Evolutionary conservation across 2,888 invertebrate species (phyloP), one percentile per base, ranked within the genome.

Genomic region (Pemphredon lugubris): DNA sequence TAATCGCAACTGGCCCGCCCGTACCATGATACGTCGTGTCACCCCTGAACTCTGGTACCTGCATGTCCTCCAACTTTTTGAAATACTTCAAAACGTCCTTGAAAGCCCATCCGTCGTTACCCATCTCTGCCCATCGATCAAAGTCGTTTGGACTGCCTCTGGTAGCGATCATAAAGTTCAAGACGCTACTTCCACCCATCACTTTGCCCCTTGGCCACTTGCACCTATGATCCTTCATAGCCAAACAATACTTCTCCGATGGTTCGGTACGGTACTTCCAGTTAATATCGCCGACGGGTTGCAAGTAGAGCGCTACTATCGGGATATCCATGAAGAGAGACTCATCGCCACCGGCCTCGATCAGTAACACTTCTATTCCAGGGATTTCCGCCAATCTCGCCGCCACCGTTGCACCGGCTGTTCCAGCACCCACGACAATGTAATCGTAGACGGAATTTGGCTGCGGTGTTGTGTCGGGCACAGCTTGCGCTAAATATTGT

Each of bases 241-340:
- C 96, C 18, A 94, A 91, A 83, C 96, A 96, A 76, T 93, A 94
- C 55, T 90, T 92, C 42, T 92, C 91, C 11, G 95, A 95, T 0
- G 96, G 94, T 86, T 94, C 94, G 0, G 96, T 96, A 85, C 94
- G 93, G 88, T 96, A 96, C 75, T 92, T 93, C 96, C 96, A 96
- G 86, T 96, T 96, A 42, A 94, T 92, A 40, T 93, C 91, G 2
- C 71, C 57, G 3, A 93, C 92, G 79, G 94, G 92, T 83, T 96
- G 96, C 5, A 95, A 90, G 79, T 94, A 94, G 85, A 94, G 94
- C 1, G 94, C 94, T 1, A 94, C 84, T n/a, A 95, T 90, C 0
- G 95, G 95, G 23, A 95, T 91, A 84, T 95, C 95, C 95, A 95
- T 95, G 9, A 95, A 81, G 55, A 92, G 92, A 83, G 93, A 94